A percentile compares a stretch with the other conserved stretches of the same genome.
phyloP scores from a whole-genome alignment of 2,113 vertebrate species.

The Mixornis gularis region DNA sequence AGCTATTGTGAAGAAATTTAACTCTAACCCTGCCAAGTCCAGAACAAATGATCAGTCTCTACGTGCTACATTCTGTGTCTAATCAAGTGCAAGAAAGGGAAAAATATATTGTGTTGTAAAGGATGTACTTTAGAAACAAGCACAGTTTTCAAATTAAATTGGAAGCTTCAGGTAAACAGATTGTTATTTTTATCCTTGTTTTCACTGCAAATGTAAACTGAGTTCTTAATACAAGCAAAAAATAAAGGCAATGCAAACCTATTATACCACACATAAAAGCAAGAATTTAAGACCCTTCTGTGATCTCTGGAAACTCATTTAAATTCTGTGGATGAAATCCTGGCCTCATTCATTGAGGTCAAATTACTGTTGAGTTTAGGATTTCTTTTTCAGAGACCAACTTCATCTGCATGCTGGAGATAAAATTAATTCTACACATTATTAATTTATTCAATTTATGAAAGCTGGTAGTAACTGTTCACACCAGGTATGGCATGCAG shows the following conservation, averaged over 20 bases:
- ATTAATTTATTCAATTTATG: slow-evolving; percentile 12
- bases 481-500: background rate
- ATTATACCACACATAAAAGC: background rate
- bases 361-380: background rate
- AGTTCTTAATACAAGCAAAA: background rate
- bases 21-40: background rate
- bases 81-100: background rate
- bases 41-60: background rate
- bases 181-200: background rate
- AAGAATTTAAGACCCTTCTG: background rate
- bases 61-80: background rate
- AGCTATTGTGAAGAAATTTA: background rate
- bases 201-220: background rate
- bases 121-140: background rate
- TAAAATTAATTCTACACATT: slow-evolving; percentile 35
- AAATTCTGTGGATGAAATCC: background rate
- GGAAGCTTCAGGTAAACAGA: background rate
- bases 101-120: background rate
- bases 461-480: background rate
- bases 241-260: background rate
- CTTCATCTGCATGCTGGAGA: slow-evolving; percentile 33
- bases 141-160: background rate
- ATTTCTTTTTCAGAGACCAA: background rate
- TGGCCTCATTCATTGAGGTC: background rate
- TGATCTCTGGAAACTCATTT: background rate